Evolutionary conservation across 2,888 invertebrate genomes (phyloP), one percentile per base, ranked within the genome.

Genomic region (Acanthococcus lagerstroemiae): DNA sequence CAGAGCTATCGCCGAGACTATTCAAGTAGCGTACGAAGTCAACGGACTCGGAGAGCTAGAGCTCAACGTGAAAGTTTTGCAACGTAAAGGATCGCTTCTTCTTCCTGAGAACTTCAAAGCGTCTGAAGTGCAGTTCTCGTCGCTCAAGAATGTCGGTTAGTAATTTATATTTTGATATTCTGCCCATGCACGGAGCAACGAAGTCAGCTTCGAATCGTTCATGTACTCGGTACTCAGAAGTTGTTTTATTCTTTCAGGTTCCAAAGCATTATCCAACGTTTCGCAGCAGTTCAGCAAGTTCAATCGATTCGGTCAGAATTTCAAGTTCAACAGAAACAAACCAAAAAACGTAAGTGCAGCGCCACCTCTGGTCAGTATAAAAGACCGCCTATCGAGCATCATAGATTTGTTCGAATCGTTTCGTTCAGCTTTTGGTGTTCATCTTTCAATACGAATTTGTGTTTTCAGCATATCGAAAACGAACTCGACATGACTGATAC

Each of bases 81-180:
- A 55, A 21, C 54, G 60, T 27, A 67, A 61, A 24, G 48, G 48
- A 12, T 60, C 61, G 7, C 19, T 67, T 45, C 22, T 66, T 44
- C 25, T 55, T 15, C 66, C 66, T 19, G 67, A 66, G 2, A 48
- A 26, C 21, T 52, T 60, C 37, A 57, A 61, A 50, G 46, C 90
- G 12, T 90, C 90, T n/a, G 92, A 92, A 77, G 88, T 88, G n/a
- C 91, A 92, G 73, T 79, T 92, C 3, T 81, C 87, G 9, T 87
- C 88, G 27, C 80, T 91, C 54, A 83, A 86, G 73, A 86, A 81
- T 74, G 87, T 84, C 70, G 87, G 87, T 87, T 74, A 77, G 80
- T 76, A 44, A 26, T 65, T 17, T 24, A 37, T 52, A n/a, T 9
- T 9, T 52, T 19, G 1, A 25, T 22, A 1, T 30, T 25, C 30